phyloP scores from a whole-genome alignment of 2,113 vertebrate genomes.

The Anolis carolinensis region DNA sequence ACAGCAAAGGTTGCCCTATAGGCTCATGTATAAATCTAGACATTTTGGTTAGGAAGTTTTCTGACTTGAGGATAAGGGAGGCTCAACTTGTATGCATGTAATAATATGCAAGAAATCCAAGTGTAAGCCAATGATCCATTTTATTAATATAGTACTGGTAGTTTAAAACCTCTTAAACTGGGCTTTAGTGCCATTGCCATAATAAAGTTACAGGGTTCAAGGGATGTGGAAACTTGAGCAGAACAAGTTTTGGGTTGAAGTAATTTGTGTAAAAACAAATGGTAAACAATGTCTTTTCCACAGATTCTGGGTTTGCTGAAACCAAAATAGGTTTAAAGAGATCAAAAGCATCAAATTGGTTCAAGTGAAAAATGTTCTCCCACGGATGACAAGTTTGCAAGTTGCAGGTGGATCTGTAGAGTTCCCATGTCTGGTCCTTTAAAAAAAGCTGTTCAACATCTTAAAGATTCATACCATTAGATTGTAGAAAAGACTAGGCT shows the following conservation, averaged over 20 bases:
- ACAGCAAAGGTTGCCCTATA: no score
- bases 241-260: not conserved
- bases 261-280: not conserved
- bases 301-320: not conserved
- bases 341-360: not conserved
- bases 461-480: not conserved
- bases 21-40: no score
- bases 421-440: no score
- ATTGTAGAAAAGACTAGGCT: not conserved
- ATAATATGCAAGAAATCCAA: no score
- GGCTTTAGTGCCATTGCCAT: not conserved
- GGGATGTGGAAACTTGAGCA: not conserved
- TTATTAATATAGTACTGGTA: no score
- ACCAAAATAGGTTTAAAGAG: not conserved
- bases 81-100: no score
- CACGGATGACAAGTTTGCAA: not conserved
- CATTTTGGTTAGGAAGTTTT: no score
- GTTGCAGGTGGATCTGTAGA: no score
- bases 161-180: no score
- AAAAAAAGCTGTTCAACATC: not conserved
- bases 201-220: not conserved
- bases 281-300: not conserved
- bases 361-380: not conserved
- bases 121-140: no score
- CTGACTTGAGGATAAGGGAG: no score